Percentiles rank a stretch among this genome's conserved stretches.
These are phyloP conservation scores for Stenodema calcarata DNA, from an alignment of 2,888 invertebrate genomes.

Conservation along the genomic window DNA sequence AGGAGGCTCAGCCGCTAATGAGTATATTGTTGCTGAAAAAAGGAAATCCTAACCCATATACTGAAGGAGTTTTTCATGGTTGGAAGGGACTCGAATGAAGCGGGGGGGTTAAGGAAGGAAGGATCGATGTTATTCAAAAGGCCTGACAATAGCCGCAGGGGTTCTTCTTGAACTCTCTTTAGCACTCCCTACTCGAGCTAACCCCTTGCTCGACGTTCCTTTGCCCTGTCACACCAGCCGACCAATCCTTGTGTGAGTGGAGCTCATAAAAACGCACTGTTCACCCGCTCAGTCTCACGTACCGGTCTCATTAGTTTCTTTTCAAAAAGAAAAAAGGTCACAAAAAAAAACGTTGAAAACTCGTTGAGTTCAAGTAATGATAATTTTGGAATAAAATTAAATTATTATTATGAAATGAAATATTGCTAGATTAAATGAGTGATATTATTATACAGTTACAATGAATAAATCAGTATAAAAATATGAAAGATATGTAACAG, in stretches of 20 bases:
- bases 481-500: no score
- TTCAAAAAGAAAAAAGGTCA: no score
- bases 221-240: conserved; percentile 4
- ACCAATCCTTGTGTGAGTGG: not conserved
- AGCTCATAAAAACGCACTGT: not conserved
- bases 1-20: conserved; percentile 11
- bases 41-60: conserved; percentile 3
- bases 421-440: no score
- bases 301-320: not conserved
- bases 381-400: no score
- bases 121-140: conserved; percentile 40
- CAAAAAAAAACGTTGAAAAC: no score
- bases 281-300: not conserved
- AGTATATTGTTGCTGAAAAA: conserved; percentile 5
- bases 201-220: conserved; percentile 13
- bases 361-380: no score
- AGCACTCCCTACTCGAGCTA: conserved; percentile 8
- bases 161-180: conserved; percentile 36
- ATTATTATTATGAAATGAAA: no score
- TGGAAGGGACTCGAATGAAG: conserved; percentile 18
- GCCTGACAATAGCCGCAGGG: conserved; percentile 40
- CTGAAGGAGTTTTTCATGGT: conserved; percentile 27
- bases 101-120: not conserved
- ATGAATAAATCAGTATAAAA: no score
- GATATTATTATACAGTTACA: no score